phyloP scores from a whole-genome alignment of 2,113 vertebrate species.

The Noturus placidus region DNA sequence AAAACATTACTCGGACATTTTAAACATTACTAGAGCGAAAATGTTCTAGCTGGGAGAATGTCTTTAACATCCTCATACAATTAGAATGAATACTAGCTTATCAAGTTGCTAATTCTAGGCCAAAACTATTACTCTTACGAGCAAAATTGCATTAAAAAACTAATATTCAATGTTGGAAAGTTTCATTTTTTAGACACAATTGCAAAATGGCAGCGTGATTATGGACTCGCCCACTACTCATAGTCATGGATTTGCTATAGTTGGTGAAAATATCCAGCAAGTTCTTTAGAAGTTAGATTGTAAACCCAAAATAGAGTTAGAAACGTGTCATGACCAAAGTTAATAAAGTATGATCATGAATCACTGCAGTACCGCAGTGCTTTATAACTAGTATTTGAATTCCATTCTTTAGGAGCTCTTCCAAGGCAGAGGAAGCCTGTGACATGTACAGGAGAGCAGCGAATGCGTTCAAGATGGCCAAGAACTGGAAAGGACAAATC shows the following conservation, averaged over 20 bases:
- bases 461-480: conserved; percentile 86
- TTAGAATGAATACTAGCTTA: neutral
- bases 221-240: neutral
- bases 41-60: no score
- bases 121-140: no score
- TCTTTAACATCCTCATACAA: no score
- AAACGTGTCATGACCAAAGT: neutral
- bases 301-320: neutral
- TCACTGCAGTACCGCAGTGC: neutral
- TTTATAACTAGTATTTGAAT: neutral
- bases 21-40: no score
- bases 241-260: neutral
- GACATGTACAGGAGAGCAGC: conserved; percentile 78
- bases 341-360: neutral
- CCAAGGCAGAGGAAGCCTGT: conserved; percentile 79
- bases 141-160: no score
- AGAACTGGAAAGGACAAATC: conserved; percentile 76
- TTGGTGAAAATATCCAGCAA: neutral
- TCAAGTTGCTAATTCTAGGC: neutral
- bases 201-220: no score
- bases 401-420: conserved; percentile 58
- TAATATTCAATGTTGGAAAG: no score
- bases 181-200: no score
- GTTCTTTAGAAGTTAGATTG: neutral
- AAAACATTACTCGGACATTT: no score